phyloP scores from a whole-genome alignment of 2,888 invertebrate species.

The Bhutanitis thaidina region DNA sequence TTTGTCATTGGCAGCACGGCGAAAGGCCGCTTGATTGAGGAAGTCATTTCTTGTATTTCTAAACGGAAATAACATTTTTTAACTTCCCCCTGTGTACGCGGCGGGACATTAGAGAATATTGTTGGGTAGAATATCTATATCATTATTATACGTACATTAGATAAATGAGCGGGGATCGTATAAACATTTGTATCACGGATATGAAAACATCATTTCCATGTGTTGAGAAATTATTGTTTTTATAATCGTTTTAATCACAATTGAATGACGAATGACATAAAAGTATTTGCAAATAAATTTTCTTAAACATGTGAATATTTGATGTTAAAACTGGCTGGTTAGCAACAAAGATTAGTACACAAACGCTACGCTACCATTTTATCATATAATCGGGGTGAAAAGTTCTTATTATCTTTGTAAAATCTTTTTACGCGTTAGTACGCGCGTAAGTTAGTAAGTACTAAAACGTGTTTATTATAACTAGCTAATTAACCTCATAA shows the following conservation, averaged over 20 bases:
- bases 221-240: constrained; percentile 1
- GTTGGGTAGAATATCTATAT: constrained; percentile 43
- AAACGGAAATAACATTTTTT: constrained; percentile 72
- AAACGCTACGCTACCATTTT: too few relatives aligned
- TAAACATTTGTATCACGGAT: constrained; percentile 20
- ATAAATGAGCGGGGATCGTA: constrained; percentile 28
- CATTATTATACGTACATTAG: constrained; percentile 43
- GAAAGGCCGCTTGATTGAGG: constrained; percentile 69
- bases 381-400: too few relatives aligned
- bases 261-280: not conserved
- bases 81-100: constrained; percentile 49
- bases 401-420: too few relatives aligned
- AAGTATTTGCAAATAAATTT: not conserved
- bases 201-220: constrained; percentile 19
- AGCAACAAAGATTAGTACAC: too few relatives aligned
- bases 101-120: constrained; percentile 60
- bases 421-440: too few relatives aligned
- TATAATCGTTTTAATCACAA: not conserved
- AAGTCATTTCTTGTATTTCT: constrained; percentile 72
- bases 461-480: too few relatives aligned
- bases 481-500: too few relatives aligned
- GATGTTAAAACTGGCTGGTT: too few relatives aligned
- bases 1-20: constrained; percentile 61
- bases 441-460: too few relatives aligned
- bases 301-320: too few relatives aligned